phyloP scores from a whole-genome alignment of 2,888 invertebrate genomes.

The Lymantria dispar region DNA sequence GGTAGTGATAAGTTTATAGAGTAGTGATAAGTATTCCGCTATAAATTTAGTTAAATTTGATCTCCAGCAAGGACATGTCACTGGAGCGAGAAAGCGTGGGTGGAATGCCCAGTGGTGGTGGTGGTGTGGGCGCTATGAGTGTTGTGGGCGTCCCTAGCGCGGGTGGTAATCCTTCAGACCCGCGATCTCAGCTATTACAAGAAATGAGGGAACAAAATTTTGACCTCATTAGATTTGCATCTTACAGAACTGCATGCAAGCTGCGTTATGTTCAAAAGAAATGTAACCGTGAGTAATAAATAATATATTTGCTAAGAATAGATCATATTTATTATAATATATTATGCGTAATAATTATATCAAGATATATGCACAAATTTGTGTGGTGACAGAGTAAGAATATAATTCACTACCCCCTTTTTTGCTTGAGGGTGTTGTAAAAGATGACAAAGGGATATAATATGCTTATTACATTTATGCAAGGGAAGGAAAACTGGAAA shows the following conservation, averaged over 20 bases:
- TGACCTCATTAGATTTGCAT: conserved; percentile 98
- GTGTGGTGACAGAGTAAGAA: too few species aligned
- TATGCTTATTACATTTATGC: too few species aligned
- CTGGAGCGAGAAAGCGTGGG: conserved; percentile 66
- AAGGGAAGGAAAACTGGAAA: too few species aligned
- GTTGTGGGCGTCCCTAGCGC: conserved; percentile 35
- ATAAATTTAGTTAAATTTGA: conserved; percentile 7
- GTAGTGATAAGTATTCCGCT: conserved; percentile 1
- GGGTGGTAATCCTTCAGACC: conserved; percentile 72
- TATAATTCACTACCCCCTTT: too few species aligned
- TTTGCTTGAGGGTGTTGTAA: too few species aligned
- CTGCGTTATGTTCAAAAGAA: conserved; percentile 98
- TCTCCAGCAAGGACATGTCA: conserved; percentile 51
- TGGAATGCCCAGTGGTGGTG: conserved; percentile 46
- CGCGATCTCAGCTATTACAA: conserved; percentile 89
- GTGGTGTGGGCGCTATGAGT: conserved; percentile 33
- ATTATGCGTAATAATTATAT: too few species aligned
- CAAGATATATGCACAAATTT: too few species aligned
- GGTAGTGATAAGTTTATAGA: neutral
- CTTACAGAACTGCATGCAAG: conserved; percentile 98
- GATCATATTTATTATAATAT: conserved; percentile 7
- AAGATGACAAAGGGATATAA: too few species aligned
- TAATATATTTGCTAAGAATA: conserved; percentile 6
- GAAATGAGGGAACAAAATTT: conserved; percentile 96
- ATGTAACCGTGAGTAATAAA: conserved; percentile 91